Evolutionary conservation across 2,113 vertebrate genomes (phyloP).

Genomic region (Indri indri): DNA sequence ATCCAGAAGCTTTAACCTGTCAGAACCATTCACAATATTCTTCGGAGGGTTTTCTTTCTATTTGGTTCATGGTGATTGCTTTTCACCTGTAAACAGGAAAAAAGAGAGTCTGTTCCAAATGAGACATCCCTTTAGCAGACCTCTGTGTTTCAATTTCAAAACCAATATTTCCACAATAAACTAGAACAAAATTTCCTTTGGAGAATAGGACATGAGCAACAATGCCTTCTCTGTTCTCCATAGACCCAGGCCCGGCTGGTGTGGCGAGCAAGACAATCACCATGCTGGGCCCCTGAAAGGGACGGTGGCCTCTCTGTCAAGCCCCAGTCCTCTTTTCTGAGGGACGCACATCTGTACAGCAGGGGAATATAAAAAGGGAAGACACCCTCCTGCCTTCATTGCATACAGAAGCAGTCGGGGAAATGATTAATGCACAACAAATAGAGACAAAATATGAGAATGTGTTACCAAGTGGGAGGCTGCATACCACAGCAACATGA

Average conservation of each 20-base stretch:
- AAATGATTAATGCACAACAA: not conserved
- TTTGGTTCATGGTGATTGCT: constrained; percentile 53
- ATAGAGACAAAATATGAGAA: not conserved
- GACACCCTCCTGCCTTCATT: not conserved
- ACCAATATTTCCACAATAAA: constrained; percentile 22
- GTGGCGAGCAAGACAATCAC: not conserved
- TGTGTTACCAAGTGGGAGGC: not conserved
- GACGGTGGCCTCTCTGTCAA: not conserved
- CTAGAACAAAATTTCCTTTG: constrained; percentile 32
- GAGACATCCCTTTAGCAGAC: constrained; percentile 5
- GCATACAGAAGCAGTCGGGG: not conserved
- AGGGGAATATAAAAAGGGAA: not conserved
- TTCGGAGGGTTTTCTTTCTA: constrained; percentile 29
- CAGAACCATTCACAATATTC: constrained; percentile 24
- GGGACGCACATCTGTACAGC: not conserved
- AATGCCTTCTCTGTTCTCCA: not conserved
- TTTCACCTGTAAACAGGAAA: constrained; percentile 41
- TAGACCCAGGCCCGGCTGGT: not conserved
- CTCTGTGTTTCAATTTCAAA: constrained; percentile 51
- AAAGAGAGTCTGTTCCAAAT: not conserved
- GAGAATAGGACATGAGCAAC: not conserved
- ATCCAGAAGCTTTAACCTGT: constrained; percentile 54
- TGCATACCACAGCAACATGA: not conserved
- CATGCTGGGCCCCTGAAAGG: not conserved
- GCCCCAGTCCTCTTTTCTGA: not conserved